Percentiles rank a stretch among this genome's conserved stretches.
Evolutionary conservation across 2,113 vertebrate genomes (phyloP).

Genomic region (Camelus bactrianus): DNA sequence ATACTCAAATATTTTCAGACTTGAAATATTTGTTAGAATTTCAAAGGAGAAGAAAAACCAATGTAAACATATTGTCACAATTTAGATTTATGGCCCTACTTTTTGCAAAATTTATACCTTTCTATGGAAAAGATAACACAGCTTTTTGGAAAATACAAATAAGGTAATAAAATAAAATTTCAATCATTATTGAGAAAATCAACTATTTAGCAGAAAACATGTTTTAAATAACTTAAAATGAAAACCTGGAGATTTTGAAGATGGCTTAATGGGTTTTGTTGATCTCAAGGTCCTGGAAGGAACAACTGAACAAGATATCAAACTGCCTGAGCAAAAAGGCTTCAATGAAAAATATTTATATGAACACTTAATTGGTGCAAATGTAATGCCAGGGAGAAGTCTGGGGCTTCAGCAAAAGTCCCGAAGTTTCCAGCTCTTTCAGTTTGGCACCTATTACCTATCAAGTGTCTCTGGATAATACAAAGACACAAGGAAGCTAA

Average conservation of each 20-base stretch:
- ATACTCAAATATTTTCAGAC: not conserved
- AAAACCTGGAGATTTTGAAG: not conserved
- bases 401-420: not conserved
- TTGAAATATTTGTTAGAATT: constrained; percentile 27
- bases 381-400: not conserved
- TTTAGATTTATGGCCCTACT: not conserved
- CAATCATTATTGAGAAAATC: not conserved
- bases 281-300: not conserved
- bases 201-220: not conserved
- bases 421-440: not conserved
- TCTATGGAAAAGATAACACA: not conserved
- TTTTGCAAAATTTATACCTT: not conserved
- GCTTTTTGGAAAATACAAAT: not conserved
- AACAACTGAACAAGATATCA: not conserved
- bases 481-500: not conserved
- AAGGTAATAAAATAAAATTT: not conserved
- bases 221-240: not conserved
- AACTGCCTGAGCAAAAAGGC: not conserved
- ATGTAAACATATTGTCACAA: not conserved
- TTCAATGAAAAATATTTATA: not conserved
- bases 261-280: not conserved
- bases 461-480: not conserved
- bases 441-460: not conserved
- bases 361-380: not conserved
- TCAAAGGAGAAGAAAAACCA: not conserved